phyloP scores from a whole-genome alignment of 1,140 invertebrate genomes.

The Helicoverpa armigera region DNA sequence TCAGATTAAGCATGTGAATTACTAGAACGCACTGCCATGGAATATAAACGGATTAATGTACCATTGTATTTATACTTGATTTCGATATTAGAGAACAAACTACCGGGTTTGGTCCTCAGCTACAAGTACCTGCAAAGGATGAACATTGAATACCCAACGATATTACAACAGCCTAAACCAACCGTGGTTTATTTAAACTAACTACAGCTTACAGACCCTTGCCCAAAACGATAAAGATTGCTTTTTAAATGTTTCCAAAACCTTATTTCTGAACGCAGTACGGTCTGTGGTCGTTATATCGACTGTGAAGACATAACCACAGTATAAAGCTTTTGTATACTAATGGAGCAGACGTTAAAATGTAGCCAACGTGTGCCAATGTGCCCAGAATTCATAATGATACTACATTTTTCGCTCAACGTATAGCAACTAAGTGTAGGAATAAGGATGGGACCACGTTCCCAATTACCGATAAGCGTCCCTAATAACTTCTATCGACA shows the following conservation, averaged over 20 bases:
- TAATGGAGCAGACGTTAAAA: constrained; percentile 18
- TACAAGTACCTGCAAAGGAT: neutral
- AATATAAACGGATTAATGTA: neutral
- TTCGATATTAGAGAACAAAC: neutral
- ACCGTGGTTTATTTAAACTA: too few relatives aligned
- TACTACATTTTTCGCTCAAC: constrained; percentile 26
- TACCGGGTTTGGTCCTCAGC: neutral
- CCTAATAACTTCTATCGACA: constrained; percentile 38
- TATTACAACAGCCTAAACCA: too few relatives aligned
- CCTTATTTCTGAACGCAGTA: neutral
- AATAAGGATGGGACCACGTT: constrained; percentile 46
- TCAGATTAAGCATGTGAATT: constrained; percentile 1
- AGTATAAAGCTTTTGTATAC: constrained; percentile 26
- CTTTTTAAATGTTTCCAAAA: neutral
- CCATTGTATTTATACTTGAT: neutral
- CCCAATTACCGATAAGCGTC: constrained; percentile 53
- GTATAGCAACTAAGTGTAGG: constrained; percentile 22
- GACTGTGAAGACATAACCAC: constrained; percentile 25
- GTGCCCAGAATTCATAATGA: constrained; percentile 31
- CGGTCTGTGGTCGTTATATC: neutral
- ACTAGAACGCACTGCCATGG: neutral
- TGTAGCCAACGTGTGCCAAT: constrained; percentile 30
- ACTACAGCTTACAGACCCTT: too few relatives aligned
- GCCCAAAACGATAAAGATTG: neutral
- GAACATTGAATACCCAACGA: neutral